Evolutionary conservation across 2,888 invertebrate genomes (phyloP), one percentile per base, ranked within the genome.

Genomic region (Hydrotaea cyrtoneurina): DNA sequence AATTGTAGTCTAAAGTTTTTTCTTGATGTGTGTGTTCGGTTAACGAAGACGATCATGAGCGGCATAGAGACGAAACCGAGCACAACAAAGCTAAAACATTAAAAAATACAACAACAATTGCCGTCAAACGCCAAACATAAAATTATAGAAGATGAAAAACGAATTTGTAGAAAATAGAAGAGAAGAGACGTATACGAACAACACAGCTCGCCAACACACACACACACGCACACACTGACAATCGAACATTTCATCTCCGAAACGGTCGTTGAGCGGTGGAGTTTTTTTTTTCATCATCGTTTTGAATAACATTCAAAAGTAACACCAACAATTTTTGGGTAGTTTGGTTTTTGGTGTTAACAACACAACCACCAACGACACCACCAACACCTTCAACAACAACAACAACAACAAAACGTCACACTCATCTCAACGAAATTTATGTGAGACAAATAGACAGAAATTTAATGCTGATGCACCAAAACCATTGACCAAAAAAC

Each of bases 121-220:
- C n/a, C n/a, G n/a, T 43, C n/a, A 39, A 39, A 10, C 39, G 39
- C n/a, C 7, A 31, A 19, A 53, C 69, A 50, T 50, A 72, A 80
- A 78, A 64, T 80, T 80, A 82, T 74, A 62, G 79, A 79, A 85
- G 85, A 85, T 72, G 77, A 82, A 85, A 85, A 82, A 79, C 57
- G 77, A 78, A 69, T 84, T 66, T 64, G 64, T 83, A 59, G 69
- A 64, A 82, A 86, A 19, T 75, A 69, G 55, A 81, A 75, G 72
- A 79, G 57, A 77, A 77, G 76, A 77, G 36, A 50, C 72, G 81
- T 82, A 80, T n/a, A n/a, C n/a, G n/a, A n/a, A n/a, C n/a, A n/a
- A n/a, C n/a, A n/a, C n/a, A n/a, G n/a, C n/a, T n/a, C n/a, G n/a
- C 62, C 62, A 74, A 72, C 59, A 57, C 19, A 76, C 50, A 64